A percentile compares a stretch with the other conserved stretches of the same genome.
These are phyloP conservation scores for Habropoda laboriosa DNA, from an alignment of 1,140 invertebrate genomes.

Conservation along the genomic window DNA sequence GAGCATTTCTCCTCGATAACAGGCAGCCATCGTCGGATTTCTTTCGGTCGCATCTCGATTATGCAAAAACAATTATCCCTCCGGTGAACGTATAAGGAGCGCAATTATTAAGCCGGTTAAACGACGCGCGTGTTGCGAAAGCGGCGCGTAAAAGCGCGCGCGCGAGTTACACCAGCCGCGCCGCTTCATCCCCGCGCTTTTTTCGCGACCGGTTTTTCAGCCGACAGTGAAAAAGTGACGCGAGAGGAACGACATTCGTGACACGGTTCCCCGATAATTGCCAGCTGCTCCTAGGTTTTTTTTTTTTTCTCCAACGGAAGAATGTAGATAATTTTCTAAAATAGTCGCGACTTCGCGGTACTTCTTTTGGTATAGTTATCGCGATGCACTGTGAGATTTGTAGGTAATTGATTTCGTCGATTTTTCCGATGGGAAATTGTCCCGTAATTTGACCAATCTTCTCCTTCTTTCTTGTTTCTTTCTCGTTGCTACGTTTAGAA, in stretches of 20 bases:
- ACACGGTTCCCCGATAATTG: background rate
- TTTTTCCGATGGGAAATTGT: too few species aligned
- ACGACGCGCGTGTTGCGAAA: slow-evolving; percentile 49
- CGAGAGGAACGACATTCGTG: background rate
- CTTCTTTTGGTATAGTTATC: background rate
- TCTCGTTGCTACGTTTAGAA: background rate
- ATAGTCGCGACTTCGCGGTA: background rate
- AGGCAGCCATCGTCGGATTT: slow-evolving; percentile 1
- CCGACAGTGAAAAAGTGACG: background rate
- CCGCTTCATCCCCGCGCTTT: slow-evolving; percentile 12
- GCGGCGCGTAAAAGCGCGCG: slow-evolving; percentile 25
- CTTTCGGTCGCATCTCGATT: slow-evolving; percentile 57
- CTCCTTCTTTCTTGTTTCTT: background rate
- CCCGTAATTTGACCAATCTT: too few species aligned
- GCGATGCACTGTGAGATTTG: too few species aligned
- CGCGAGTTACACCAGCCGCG: slow-evolving; percentile 21
- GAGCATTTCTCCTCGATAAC: slow-evolving; percentile 4
- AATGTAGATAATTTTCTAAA: background rate
- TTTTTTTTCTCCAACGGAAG: background rate
- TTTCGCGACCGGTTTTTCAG: slow-evolving; percentile 25
- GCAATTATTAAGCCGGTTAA: slow-evolving; percentile 66
- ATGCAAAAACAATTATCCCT: slow-evolving; percentile 71
- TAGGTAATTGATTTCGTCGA: too few species aligned
- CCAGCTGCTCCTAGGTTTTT: too few species aligned
- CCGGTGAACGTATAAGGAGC: slow-evolving; percentile 63